Percentiles rank a stretch among this genome's conserved stretches.
Evolutionary conservation across 2,888 invertebrate genomes (phyloP).

Genomic region (Clepsis dumicolana): DNA sequence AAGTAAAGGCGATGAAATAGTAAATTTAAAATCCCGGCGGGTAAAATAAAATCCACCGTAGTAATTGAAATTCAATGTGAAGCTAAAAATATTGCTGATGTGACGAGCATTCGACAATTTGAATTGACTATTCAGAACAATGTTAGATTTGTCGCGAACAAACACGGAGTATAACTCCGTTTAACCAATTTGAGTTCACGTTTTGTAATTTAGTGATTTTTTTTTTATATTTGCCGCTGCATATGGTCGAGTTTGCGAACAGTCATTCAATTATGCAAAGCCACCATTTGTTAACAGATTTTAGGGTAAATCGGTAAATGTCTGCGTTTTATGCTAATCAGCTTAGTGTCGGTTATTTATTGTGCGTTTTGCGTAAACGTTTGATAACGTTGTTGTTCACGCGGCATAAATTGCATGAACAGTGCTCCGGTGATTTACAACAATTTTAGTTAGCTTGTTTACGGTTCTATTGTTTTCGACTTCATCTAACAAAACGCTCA

Average conservation of each 20-base stretch:
- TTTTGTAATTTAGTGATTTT: slow-evolving; percentile 53
- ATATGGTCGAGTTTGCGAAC: slow-evolving; percentile 68
- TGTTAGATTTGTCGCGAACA: slow-evolving; percentile 46
- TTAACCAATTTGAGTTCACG: slow-evolving; percentile 46
- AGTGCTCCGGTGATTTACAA: slow-evolving; percentile 71
- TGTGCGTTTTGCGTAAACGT: slow-evolving; percentile 69
- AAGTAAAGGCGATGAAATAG: too few relatives aligned
- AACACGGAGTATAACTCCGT: slow-evolving; percentile 48
- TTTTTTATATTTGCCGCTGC: slow-evolving; percentile 58
- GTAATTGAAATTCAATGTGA: not conserved
- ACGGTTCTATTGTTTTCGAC: slow-evolving; percentile 28
- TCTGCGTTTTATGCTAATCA: slow-evolving; percentile 82
- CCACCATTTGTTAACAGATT: slow-evolving; percentile 85
- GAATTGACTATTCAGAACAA: slow-evolving; percentile 17
- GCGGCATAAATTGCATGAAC: slow-evolving; percentile 79
- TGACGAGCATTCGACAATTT: slow-evolving; percentile 5
- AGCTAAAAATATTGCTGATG: not conserved
- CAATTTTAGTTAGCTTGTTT: slow-evolving; percentile 25
- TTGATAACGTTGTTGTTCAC: slow-evolving; percentile 76
- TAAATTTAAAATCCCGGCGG: too few relatives aligned
- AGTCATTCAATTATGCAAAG: slow-evolving; percentile 82
- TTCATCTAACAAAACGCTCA: slow-evolving; percentile 12
- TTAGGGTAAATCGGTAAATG: slow-evolving; percentile 78
- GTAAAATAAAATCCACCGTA: not conserved
- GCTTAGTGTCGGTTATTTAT: slow-evolving; percentile 82